Evolutionary conservation across 2,888 invertebrate genomes (phyloP), one percentile per base, ranked within the genome.

Genomic region (Unio delphinus): DNA sequence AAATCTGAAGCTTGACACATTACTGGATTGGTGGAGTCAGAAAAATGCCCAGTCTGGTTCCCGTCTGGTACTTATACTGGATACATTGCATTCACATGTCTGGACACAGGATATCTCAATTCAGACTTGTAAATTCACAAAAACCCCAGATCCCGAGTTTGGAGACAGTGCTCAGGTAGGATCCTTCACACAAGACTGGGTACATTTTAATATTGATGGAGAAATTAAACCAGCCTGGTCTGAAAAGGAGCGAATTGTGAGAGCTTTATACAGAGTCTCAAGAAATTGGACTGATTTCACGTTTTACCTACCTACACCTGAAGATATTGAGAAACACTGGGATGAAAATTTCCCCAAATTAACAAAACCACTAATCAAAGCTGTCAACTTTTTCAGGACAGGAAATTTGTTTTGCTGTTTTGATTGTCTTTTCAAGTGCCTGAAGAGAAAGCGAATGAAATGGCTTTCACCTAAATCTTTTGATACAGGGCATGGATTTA

Each of bases 401-500:
- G 83, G 84, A 17, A 77, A 79, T 61, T 28, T 86, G 8, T 86
- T 81, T 65, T 86, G 83, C 70, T 86, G 87, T 70, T 86, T 85
- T 73, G 81, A 84, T 45, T 84, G 85, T 69, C 30, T 87, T 8
- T 55, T 83, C 7, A 70, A 81, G 3, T 88, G 87, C 80, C 63
- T 88, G 56, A 79, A 82, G n/a, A 80, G 88, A 17, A 78, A 83
- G 70, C 80, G 85, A 63, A 85, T 89, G 86, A 73, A 74, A 11
- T 86, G 88, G 83, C 73, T 88, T 18, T 89, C 89, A 6, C 89
- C 90, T 15, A 77, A 81, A 59, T 84, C 87, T 65, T 70, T 86
- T 3, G 87, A 89, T 69, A 89, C 89, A 4, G 88, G 88, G 3
- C 90, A 90, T 79, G 89, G 90, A 0, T 89, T 89, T 68, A 86